Percentiles rank a stretch among this genome's conserved stretches.
Conservation (phyloP, 1,140 invertebrate genomes). For the Trichonephila clavipes region DNA sequence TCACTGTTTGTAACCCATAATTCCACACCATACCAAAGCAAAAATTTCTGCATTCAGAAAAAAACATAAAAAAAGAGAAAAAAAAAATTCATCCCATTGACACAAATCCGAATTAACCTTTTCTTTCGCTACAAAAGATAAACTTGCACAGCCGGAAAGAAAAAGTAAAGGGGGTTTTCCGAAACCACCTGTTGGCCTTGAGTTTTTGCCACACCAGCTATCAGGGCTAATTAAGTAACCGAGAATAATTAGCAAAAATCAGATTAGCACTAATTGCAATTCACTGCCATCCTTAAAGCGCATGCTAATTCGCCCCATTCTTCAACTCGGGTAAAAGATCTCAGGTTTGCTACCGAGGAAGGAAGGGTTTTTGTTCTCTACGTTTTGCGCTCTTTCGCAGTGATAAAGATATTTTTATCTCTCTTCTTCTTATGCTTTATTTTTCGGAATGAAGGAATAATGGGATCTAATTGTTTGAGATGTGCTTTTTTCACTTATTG, state of each 20-base stretch:
- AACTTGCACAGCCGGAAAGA: conserved; percentile 21
- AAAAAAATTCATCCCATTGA: conserved; percentile 2
- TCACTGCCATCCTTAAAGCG: conserved; percentile 73
- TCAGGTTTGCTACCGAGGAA: neutral
- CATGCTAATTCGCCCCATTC: conserved; percentile 75
- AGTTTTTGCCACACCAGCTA: conserved; percentile 73
- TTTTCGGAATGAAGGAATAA: conserved; percentile 67
- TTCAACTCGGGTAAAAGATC: conserved; percentile 48
- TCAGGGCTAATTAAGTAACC: conserved; percentile 76
- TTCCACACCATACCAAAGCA: neutral
- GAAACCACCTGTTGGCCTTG: conserved; percentile 72
- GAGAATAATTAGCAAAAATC: conserved; percentile 77
- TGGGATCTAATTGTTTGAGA: conserved; percentile 66
- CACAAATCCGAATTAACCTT: conserved; percentile 50
- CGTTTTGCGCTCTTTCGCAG: neutral
- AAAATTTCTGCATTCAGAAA: neutral
- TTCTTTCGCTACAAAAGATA: conserved; percentile 44
- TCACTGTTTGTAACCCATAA: neutral
- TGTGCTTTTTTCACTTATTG: conserved; percentile 16
- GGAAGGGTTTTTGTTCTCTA: conserved; percentile 20
- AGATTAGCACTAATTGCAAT: conserved; percentile 76
- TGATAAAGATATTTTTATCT: conserved; percentile 76
- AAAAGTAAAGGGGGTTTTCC: conserved; percentile 59
- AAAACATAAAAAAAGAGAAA: neutral
- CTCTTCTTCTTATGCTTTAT: conserved; percentile 25